Evolutionary conservation across 2,888 invertebrate species (phyloP), one percentile per base, ranked within the genome.

Genomic region (Trisateles emortualis): DNA sequence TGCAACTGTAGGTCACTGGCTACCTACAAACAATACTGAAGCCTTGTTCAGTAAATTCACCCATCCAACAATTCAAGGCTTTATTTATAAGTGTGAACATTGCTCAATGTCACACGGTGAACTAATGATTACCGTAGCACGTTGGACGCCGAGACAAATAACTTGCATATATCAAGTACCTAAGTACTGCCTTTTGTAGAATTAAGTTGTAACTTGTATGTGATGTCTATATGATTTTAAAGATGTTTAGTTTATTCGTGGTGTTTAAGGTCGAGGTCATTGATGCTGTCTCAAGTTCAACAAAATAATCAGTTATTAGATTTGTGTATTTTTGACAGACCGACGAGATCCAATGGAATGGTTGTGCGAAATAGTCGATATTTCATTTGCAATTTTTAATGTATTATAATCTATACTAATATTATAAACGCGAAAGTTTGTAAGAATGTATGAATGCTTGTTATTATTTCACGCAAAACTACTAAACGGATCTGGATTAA

Each of bases 51-150:
- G 51, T 54, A 70, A 67, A 70, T 64, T 59, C 77, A 76, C 67
- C 73, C 71, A 78, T 78, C 72, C 73, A 54, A 51, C 59, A 66
- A n/a, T 60, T 76, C 85, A 86, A 87, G 87, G 86, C 72, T 79
- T 66, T 56, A 62, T 62, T 71, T 50, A 44, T 60, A 72, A 79
- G 75, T 79, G 69, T 74, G 75, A 78, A 81, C 77, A 63, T 68
- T 65, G 57, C 67, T 81, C 87, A 87, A 87, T 87, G 86, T 78
- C 85, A 75, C 65, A 35, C 43, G 59, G 52, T 62, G 69, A 78
- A 76, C 76, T 78, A 80, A 81, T 80, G 73, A 78, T 76, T 79
- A 77, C 69, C n/a, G n/a, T n/a, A 69, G 79, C 73, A 76, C 75
- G 75, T 66, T 64, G 68, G 60, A 52, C 61, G 60, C 63, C 14